A percentile compares a stretch with the other conserved stretches of the same genome.
Evolutionary conservation across 1,140 invertebrate species (phyloP).

Genomic region (Aporrectodea caliginosa): DNA sequence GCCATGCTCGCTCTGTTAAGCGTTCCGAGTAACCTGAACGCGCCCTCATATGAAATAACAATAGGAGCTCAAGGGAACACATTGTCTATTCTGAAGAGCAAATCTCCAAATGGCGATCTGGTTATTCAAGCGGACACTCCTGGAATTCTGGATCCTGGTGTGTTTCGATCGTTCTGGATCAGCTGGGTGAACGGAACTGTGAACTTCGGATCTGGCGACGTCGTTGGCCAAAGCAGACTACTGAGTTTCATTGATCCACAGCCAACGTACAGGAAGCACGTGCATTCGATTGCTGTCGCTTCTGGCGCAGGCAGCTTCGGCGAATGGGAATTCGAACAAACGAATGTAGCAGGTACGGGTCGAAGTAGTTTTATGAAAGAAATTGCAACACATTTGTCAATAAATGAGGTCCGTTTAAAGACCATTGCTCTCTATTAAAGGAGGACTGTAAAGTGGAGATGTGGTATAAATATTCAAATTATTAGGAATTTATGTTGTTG

Average conservation of each 20-base stretch:
- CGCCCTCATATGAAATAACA: neutral
- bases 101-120: neutral
- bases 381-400: too few relatives aligned
- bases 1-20: neutral
- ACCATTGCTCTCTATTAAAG: too few relatives aligned
- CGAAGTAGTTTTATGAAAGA: too few relatives aligned
- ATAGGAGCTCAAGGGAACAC: neutral
- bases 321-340: conserved; percentile 2
- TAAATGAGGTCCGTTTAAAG: too few relatives aligned
- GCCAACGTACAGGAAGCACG: neutral
- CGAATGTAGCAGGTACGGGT: too few relatives aligned
- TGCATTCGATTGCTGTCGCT: neutral
- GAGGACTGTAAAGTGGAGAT: too few relatives aligned
- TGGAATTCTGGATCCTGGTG: neutral
- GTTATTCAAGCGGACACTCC: neutral
- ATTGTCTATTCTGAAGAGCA: neutral
- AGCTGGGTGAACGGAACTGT: neutral
- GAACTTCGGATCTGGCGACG: neutral
- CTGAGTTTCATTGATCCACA: neutral
- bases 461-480: too few relatives aligned
- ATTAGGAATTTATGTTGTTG: too few relatives aligned
- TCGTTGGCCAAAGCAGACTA: neutral
- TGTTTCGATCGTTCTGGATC: neutral
- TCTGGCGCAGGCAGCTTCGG: neutral
- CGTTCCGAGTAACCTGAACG: neutral